Percentiles rank a stretch among this genome's conserved stretches.
These are phyloP conservation scores for Nyleta sp. DNA, from an alignment of 2,888 invertebrate species.

Conservation along the genomic window DNA sequence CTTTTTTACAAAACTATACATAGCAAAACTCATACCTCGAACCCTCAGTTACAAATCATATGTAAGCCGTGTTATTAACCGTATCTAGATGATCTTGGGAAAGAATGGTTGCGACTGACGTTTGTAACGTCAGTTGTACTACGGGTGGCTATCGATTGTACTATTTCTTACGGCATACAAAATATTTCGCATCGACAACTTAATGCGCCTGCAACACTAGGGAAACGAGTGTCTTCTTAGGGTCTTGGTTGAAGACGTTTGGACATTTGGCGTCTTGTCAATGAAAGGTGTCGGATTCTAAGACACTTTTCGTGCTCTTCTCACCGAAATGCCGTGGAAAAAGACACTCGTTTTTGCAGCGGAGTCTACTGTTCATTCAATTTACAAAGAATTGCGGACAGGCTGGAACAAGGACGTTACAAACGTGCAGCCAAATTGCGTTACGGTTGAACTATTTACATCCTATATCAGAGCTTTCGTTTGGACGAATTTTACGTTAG, in stretches of 20 bases:
- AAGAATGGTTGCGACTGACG: slow-evolving; percentile 22
- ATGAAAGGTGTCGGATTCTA: too few species aligned
- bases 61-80: slow-evolving; percentile 35
- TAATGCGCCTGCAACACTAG: too few species aligned
- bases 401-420: slow-evolving; percentile 27
- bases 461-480: slow-evolving; percentile 53
- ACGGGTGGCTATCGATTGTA: background rate
- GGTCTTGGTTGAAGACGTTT: too few species aligned
- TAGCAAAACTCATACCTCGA: slow-evolving; percentile 49
- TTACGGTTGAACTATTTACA: slow-evolving; percentile 50
- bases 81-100: slow-evolving; percentile 32
- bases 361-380: slow-evolving; percentile 22
- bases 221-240: too few species aligned
- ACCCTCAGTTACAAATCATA: slow-evolving; percentile 42
- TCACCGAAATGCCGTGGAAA: too few species aligned
- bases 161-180: slow-evolving; percentile 18
- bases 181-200: slow-evolving; percentile 27
- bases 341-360: too few species aligned
- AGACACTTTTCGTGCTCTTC: too few species aligned
- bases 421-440: slow-evolving; percentile 28
- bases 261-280: too few species aligned
- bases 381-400: slow-evolving; percentile 21
- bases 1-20: slow-evolving; percentile 57
- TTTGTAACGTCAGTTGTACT: slow-evolving; percentile 35
- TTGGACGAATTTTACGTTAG: slow-evolving; percentile 56